Evolutionary conservation across 37 sponge, comb jelly and placozoan species (phyloP).

Genomic region (Halichondria panicea): DNA sequence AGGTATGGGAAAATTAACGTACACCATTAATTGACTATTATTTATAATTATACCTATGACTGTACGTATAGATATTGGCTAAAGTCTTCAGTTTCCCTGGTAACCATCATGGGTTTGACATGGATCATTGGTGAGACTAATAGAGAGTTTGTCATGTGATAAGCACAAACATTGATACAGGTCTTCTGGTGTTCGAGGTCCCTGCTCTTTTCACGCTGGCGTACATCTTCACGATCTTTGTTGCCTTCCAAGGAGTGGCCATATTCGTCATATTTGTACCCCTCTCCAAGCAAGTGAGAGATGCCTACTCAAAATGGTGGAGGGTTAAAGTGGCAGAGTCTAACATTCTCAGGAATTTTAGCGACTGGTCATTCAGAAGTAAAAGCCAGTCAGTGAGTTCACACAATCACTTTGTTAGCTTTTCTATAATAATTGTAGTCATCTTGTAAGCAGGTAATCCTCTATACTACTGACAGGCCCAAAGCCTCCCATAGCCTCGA

Average conservation of each 20-base stretch:
- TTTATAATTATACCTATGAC: too few species aligned
- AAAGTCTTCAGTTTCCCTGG: constrained; percentile 42
- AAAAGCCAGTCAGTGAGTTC: too few species aligned
- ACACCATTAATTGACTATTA: too few species aligned
- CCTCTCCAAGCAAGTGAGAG: constrained; percentile 43
- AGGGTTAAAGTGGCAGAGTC: constrained; percentile 7
- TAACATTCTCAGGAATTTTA: constrained; percentile 9
- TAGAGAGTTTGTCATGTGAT: too few species aligned
- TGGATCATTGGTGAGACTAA: constrained; percentile 63
- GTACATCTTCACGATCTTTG: constrained; percentile 44
- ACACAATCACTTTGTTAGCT: too few species aligned
- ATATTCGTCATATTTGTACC: constrained; percentile 41
- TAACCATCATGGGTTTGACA: constrained; percentile 56
- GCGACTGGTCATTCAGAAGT: too few species aligned
- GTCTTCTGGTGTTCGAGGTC: constrained; percentile 42
- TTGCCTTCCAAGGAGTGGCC: constrained; percentile 34
- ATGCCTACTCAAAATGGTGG: constrained; percentile 43
- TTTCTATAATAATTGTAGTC: too few species aligned
- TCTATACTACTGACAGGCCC: too few species aligned
- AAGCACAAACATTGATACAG: too few species aligned
- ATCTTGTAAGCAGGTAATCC: too few species aligned
- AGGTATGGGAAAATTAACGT: too few species aligned
- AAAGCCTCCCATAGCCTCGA: too few species aligned
- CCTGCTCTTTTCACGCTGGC: constrained; percentile 30
- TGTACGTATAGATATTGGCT: constrained; percentile 58